These are phyloP conservation scores for Monomorium pharaonis DNA, from an alignment of 1,140 invertebrate species.

Conservation along the genomic window DNA sequence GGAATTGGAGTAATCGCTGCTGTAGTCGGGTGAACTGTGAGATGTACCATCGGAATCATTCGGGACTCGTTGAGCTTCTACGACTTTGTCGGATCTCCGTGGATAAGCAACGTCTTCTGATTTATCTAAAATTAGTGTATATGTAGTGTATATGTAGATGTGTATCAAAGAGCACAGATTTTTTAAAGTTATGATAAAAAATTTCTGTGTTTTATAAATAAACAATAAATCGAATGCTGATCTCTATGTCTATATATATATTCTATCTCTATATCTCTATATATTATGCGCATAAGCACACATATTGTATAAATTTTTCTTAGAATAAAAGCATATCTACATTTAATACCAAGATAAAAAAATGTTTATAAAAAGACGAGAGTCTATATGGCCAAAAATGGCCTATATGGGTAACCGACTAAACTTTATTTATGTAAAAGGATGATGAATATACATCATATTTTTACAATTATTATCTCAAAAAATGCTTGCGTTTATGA, in stretches of 20 bases:
- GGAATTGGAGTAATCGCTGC: conserved; percentile 34
- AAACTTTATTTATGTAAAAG: no score
- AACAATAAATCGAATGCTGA: neutral
- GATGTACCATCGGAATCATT: neutral
- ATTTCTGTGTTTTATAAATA: neutral
- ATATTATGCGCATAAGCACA: no score
- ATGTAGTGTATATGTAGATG: neutral
- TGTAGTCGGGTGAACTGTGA: conserved; percentile 12
- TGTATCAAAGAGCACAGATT: neutral
- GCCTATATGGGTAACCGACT: no score
- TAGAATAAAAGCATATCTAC: no score
- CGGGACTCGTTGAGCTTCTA: neutral
- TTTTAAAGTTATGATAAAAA: neutral
- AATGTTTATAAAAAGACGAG: no score
- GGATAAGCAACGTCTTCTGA: neutral
- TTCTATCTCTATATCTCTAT: no score
- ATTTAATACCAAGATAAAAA: no score
- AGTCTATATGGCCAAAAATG: no score
- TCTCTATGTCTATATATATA: neutral
- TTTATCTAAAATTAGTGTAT: neutral
- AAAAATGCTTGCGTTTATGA: no score
- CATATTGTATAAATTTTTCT: no score
- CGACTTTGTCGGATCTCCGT: neutral
- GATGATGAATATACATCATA: no score
- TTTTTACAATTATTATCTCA: no score